phyloP scores from a whole-genome alignment of 2,797 vertebrate species.

The Anguilla megastoma region DNA sequence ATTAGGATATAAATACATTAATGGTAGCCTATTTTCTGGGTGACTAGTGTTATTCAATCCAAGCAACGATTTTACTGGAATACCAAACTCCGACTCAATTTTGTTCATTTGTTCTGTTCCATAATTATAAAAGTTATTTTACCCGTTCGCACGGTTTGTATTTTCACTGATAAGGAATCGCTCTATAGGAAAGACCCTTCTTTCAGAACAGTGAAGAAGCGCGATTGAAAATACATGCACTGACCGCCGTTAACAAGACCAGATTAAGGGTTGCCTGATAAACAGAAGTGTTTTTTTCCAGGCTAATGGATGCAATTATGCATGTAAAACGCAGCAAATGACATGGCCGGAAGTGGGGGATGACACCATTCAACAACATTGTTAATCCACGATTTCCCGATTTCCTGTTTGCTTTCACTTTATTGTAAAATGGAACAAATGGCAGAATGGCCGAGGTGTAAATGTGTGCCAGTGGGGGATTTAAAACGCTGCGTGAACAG shows the following conservation, averaged over 20 bases:
- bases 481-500: conserved; percentile 43
- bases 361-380: not conserved
- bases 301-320: not conserved
- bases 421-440: conserved; percentile 30
- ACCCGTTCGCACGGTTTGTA: not conserved
- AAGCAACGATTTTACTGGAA: not conserved
- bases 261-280: not conserved
- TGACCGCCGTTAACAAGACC: not conserved
- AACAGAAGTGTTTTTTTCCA: not conserved
- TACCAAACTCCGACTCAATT: not conserved
- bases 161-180: not conserved
- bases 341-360: not conserved
- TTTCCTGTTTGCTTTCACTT: conserved; percentile 16
- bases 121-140: not conserved
- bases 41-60: not conserved
- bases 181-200: not conserved
- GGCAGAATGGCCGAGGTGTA: conserved; percentile 42
- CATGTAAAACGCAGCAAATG: not conserved
- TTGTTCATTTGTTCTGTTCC: not conserved
- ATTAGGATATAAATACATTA: not conserved
- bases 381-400: conserved; percentile 13
- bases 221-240: not conserved
- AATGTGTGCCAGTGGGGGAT: conserved; percentile 34
- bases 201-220: not conserved
- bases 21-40: not conserved